These are phyloP conservation scores for Parasteatoda tepidariorum DNA, from an alignment of 1,140 invertebrate species.

Conservation along the genomic window DNA sequence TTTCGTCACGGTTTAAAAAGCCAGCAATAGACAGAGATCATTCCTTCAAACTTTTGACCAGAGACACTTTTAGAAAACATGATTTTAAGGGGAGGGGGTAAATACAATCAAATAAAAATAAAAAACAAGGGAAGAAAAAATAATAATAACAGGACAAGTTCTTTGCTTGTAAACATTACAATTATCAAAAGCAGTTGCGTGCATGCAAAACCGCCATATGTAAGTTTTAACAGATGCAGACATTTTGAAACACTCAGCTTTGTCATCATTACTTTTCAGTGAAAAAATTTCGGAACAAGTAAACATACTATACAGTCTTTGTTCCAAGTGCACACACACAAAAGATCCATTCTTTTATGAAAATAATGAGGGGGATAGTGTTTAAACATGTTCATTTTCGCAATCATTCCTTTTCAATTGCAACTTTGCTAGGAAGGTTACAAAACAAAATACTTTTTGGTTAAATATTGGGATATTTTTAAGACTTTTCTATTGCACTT, in stretches of 20 bases:
- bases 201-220: constrained; percentile 50
- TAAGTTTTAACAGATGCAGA: constrained; percentile 19
- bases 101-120: too few species aligned
- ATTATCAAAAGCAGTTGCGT: constrained; percentile 57
- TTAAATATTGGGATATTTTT: too few species aligned
- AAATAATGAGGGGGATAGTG: constrained; percentile 10
- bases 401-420: too few species aligned
- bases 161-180: constrained; percentile 47
- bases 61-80: too few species aligned
- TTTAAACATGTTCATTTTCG: too few species aligned
- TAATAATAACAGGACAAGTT: constrained; percentile 11
- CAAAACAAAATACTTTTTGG: too few species aligned
- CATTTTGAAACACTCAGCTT: constrained; percentile 47
- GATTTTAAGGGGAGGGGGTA: too few species aligned
- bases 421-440: too few species aligned
- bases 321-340: constrained; percentile 55
- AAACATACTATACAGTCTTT: constrained; percentile 49
- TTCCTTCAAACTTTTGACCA: too few species aligned
- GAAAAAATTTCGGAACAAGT: constrained; percentile 48
- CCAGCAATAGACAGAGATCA: too few species aligned
- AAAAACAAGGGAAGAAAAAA: neutral
- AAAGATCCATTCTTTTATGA: constrained; percentile 51
- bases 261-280: constrained; percentile 45
- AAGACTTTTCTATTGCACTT: too few species aligned
- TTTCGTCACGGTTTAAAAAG: too few species aligned